Evolutionary conservation across 1,140 invertebrate genomes (phyloP), one percentile per base, ranked within the genome.

Genomic region (Cryptotermes secundus): DNA sequence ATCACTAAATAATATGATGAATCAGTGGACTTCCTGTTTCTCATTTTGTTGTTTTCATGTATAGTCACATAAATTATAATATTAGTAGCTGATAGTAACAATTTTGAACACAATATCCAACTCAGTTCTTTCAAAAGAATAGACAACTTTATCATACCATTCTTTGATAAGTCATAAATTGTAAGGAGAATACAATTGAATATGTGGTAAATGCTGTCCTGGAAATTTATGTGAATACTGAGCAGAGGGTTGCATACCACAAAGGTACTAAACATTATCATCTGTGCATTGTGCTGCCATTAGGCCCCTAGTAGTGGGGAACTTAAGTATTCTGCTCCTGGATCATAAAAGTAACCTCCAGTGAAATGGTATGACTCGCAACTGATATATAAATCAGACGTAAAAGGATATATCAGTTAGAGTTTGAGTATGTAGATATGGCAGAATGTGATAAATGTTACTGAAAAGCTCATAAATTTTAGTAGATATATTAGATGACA

Each of bases 21-120:
- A 72, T 72, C 59, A 72, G 31, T 72, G 59, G 59, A 72, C 59
- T 72, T 72, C 59, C 59, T 72, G 31, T 31, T 72, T 72, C 59
- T 72, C 59, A 72, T 72, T 72, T 72, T 72, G 59, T 72, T 72
- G 59, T 72, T 72, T 49, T 72, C 31, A 72, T 72, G 59, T 72
- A 72, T 72, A 72, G 59, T 31, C 59, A 72, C 59, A 31, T 72
- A 72, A 26, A 72, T 72, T 31, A 72, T 72, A 72, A 72, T n/a
- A 72, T 31, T 72, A 72, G n/a, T 72, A 72, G 59, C 7, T 72
- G 26, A 72, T 72, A 72, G 59, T 72, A 72, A n/a, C 4, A 31
- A 72, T 72, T 72, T 72, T 9, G n/a, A 72, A 72, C 59, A 72
- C 59, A 72, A 72, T n/a, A 31, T n/a, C n/a, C 7, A 72, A 72